Conservation (phyloP, 2,797 vertebrate genomes). For the Macroramphosus scolopax region DNA sequence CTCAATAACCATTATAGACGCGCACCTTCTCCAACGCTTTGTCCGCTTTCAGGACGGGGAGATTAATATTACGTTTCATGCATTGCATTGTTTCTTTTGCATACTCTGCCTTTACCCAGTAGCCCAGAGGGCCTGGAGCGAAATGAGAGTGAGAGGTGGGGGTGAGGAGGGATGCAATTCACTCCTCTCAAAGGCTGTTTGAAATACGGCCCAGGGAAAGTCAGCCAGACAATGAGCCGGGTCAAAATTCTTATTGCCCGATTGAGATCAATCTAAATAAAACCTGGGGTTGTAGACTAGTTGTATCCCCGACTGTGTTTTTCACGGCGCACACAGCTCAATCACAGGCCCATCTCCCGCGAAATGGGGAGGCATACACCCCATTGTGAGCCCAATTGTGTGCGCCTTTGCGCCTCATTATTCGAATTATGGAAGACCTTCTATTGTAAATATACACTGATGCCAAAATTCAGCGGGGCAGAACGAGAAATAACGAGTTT, state of each 20-base stretch:
- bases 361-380: constrained; percentile 66
- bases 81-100: constrained; percentile 74
- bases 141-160: constrained; percentile 19
- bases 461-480: constrained; percentile 51
- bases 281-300: constrained; percentile 67
- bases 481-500: constrained; percentile 56
- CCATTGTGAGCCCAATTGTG: constrained; percentile 72
- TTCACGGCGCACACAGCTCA: constrained; percentile 67
- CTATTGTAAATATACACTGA: constrained; percentile 74
- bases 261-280: constrained; percentile 78
- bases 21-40: constrained; percentile 68
- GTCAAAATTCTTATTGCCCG: constrained; percentile 75
- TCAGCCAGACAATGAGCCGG: constrained; percentile 67
- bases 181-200: constrained; percentile 71
- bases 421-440: constrained; percentile 70
- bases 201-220: constrained; percentile 74
- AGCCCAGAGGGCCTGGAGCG: constrained; percentile 51
- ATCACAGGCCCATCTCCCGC: constrained; percentile 69
- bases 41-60: constrained; percentile 67
- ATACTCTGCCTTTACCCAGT: constrained; percentile 63
- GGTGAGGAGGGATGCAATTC: constrained; percentile 47
- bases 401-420: constrained; percentile 75
- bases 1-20: constrained; percentile 72
- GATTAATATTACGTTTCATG: constrained; percentile 81
- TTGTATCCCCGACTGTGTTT: constrained; percentile 77